Conservation (phyloP, 2,113 vertebrate genomes). For the Hemibates koningsi region DNA sequence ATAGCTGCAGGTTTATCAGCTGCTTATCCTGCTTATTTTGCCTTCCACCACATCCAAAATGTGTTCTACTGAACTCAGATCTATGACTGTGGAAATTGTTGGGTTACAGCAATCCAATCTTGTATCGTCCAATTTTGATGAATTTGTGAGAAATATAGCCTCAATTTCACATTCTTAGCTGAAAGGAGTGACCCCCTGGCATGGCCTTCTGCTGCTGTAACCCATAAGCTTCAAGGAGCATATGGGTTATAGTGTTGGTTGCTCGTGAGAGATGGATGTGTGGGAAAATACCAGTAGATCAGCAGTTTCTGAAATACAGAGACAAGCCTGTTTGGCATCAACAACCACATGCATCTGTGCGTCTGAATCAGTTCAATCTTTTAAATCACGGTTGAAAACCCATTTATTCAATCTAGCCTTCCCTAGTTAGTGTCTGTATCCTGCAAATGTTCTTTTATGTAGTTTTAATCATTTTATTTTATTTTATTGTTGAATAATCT, state of each 20-base stretch:
- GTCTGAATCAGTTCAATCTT: not conserved
- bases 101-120: not conserved
- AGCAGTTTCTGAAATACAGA: not conserved
- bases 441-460: not conserved
- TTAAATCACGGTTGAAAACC: not conserved
- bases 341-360: not conserved
- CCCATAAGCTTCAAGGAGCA: not conserved
- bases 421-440: not conserved
- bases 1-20: not conserved
- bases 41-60: not conserved
- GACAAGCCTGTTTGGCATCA: not conserved
- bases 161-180: not conserved
- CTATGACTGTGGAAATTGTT: not conserved
- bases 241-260: not conserved
- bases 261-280: not conserved
- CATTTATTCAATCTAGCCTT: not conserved
- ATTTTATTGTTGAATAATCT: not conserved
- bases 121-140: not conserved
- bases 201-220: not conserved
- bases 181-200: not conserved
- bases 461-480: not conserved
- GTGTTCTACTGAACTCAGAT: not conserved
- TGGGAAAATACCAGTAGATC: not conserved
- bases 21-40: not conserved
- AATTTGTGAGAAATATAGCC: not conserved